These are phyloP conservation scores for Athetis lepigone DNA, from an alignment of 2,888 invertebrate species.

Conservation along the genomic window DNA sequence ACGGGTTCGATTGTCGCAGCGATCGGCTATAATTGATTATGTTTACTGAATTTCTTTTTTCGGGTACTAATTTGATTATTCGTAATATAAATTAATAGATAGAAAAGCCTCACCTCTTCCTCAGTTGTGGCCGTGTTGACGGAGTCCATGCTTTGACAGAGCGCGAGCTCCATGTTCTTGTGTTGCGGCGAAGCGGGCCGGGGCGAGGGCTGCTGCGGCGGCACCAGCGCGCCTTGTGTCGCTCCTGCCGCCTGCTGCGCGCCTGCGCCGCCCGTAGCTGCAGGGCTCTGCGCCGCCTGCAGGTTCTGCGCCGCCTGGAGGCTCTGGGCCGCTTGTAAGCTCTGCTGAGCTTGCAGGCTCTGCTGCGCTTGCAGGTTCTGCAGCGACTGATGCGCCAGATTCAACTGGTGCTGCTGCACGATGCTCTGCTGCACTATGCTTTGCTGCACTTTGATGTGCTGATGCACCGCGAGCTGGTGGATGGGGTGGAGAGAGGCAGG, in stretches of 20 bases:
- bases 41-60: conserved; percentile 21
- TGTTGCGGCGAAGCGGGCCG: conserved; percentile 84
- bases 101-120: conserved; percentile 96
- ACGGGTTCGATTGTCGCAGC: conserved; percentile 53
- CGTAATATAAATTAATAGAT: neutral
- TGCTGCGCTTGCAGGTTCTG: conserved; percentile 84
- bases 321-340: conserved; percentile 78
- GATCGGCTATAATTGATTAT: conserved; percentile 50
- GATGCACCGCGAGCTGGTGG: conserved; percentile 87
- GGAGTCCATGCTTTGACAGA: conserved; percentile 99
- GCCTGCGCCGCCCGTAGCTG: conserved; percentile 82
- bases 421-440: conserved; percentile 88
- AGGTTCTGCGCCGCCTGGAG: conserved; percentile 73
- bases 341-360: conserved; percentile 77
- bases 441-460: conserved; percentile 88
- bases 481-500: conserved; percentile 84
- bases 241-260: conserved; percentile 82
- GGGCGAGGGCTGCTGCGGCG: conserved; percentile 87
- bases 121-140: conserved; percentile 98
- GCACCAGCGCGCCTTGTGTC: conserved; percentile 85
- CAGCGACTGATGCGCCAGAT: conserved; percentile 86
- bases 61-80: neutral
- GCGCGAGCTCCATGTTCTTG: conserved; percentile 92
- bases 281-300: conserved; percentile 79
- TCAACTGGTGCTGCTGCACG: conserved; percentile 88